phyloP scores from a whole-genome alignment of 2,113 vertebrate genomes.

The Menura novaehollandiae region DNA sequence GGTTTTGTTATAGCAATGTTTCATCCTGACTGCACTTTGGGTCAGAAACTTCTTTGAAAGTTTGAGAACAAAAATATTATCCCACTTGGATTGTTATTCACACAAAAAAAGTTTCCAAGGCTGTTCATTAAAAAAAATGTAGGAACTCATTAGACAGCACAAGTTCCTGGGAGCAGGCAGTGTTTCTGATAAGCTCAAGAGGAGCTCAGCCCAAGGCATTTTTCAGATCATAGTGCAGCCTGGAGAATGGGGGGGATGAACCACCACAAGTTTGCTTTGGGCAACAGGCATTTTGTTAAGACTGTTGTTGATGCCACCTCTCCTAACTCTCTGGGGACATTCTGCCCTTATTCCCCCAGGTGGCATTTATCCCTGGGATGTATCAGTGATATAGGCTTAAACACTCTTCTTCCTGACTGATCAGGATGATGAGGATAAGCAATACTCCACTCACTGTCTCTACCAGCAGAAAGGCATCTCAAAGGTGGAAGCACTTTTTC shows the following conservation, averaged over 20 bases:
- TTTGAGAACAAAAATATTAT: not conserved
- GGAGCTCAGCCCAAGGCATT: not conserved
- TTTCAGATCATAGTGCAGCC: not conserved
- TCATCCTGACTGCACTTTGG: not conserved
- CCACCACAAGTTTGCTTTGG: not conserved
- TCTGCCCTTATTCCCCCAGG: not conserved
- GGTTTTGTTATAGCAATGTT: not conserved
- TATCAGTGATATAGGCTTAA: not conserved
- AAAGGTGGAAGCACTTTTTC: not conserved
- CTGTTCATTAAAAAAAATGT: not conserved
- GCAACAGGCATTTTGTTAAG: not conserved
- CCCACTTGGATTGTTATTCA: not conserved
- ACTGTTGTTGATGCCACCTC: accelerated
- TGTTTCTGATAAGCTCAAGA: not conserved
- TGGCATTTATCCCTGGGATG: not conserved
- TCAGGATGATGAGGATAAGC: not conserved
- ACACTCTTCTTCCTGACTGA: not conserved
- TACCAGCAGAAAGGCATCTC: not conserved
- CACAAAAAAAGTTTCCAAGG: not conserved
- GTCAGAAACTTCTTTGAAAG: not conserved
- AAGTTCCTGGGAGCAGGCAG: not conserved
- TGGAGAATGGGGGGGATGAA: not conserved
- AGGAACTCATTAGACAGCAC: not conserved
- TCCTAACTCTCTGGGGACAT: not conserved
- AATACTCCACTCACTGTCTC: not conserved